Evolutionary conservation across 2,113 vertebrate genomes (phyloP), one percentile per base, ranked within the genome.

Genomic region (Gallinago paraguaiae): DNA sequence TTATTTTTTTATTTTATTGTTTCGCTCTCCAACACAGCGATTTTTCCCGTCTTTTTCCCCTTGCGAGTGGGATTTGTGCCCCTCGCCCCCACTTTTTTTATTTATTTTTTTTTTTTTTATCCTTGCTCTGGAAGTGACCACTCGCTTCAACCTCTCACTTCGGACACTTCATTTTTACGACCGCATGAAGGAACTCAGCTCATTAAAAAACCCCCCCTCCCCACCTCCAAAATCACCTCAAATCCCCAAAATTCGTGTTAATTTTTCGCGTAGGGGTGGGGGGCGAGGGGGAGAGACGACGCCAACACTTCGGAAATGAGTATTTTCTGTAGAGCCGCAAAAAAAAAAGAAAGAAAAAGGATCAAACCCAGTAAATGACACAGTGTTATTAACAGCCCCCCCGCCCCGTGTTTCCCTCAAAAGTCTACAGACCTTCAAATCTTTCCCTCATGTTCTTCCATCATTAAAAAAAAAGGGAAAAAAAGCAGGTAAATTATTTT

Each of bases 121-220:
- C 15, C 39, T 45, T 16, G 65, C 76, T 5, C 82, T 22, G 19
- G 28, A 5, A 64, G 87, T 83, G 91, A 74, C 82, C 92, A 19
- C 75, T 94, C 76, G 7, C 61, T 68, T 65, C 92, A 61, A 37
- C 61, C 68, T 57, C 75, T 92, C 94, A 22, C 86, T 94, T 81
- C 64, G 78, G 94, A 92, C 82, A 10, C 67, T 86, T 91, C 67
- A 24, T 78, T 86, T 69, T 93, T 95, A 96, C 17, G 86, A 64
- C 64, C 5, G 86, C 88, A 39, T 31, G 91, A 81, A 95, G 92
- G 72, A 89, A 51, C 31, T 74, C 74, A 86, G 78, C 70, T 82
- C 88, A 61, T 92, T 67, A 35, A 86, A 92, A 93, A 90, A 18
- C 22, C 25, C 45, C 45, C 45, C 43, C 43, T 3, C 43, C 16